Base-by-base conservation (phyloP, 2,113 vertebrate genomes). In the Corythoichthys haematopterus region DNA sequence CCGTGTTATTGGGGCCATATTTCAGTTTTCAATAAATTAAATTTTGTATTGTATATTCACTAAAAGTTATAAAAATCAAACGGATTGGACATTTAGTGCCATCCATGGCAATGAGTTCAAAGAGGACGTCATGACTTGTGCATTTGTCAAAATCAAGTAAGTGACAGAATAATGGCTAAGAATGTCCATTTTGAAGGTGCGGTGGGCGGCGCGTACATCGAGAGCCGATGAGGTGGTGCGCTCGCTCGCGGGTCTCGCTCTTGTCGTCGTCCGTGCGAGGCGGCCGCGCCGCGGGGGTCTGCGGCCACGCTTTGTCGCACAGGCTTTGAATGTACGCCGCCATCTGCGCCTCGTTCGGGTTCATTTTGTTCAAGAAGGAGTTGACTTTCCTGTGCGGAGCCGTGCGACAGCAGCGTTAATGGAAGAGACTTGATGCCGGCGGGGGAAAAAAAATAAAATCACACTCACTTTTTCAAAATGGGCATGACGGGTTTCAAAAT, bases 401-500 rank as follows among this genome's bases (percentile, higher is more conserved):
- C 0, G 20, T 28, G 20, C 20, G 20, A 28, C 20, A 28, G 40
- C 1, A 51, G 36, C 3, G 40, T 35, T n/a, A 63, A 3, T n/a
- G 12, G n/a, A 14, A n/a, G 16, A 3, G 16, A 59, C 16, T 9
- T 12, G 0, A 16, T 1, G 13, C n/a, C 20, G 40, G 38, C 36
- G 15, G 58, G 8, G 6, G 10, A 1, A 51, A 1, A 33, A 36
- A 0, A 4, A 0, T 5, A 7, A 53, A 3, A 7, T 0, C 8
- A 55, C 61, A 69, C 90, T 87, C 86, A 93, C 92, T 88, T 92
- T 66, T 91, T 91, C 48, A 92, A 53, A 61, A 90, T 80, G 20
- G 85, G 82, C 86, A 87, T 89, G 8, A 91, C 70, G 0, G 90
- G 85, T 74, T 86, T 91, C 61, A 91, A 70, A 71, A 90, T 80